These are phyloP conservation scores for Platypus cylindrus DNA, from an alignment of 2,888 invertebrate genomes.

Conservation along the genomic window DNA sequence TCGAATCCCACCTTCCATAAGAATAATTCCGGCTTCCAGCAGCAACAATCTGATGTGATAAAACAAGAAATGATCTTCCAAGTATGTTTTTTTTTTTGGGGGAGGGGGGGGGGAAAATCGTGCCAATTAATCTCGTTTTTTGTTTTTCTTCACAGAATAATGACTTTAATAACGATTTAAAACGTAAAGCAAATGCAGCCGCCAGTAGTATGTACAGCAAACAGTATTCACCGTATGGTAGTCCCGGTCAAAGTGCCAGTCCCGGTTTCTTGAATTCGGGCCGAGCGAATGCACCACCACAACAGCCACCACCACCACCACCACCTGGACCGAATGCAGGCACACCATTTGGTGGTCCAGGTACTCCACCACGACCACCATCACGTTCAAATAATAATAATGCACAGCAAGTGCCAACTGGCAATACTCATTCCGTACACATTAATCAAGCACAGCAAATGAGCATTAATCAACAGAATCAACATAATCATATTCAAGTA, in stretches of 20 bases:
- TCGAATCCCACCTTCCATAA: slow-evolving; percentile 34
- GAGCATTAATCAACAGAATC: slow-evolving; percentile 68
- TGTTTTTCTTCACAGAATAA: slow-evolving; percentile 21
- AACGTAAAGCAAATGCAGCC: slow-evolving; percentile 28
- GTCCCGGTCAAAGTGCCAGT: slow-evolving; percentile 48
- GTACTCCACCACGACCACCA: too few species aligned
- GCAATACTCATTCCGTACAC: too few species aligned
- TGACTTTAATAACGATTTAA: slow-evolving; percentile 35
- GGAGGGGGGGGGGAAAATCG: neutral
- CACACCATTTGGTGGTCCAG: slow-evolving; percentile 22
- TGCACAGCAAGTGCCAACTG: too few species aligned
- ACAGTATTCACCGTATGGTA: slow-evolving; percentile 54
- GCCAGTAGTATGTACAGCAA: slow-evolving; percentile 20
- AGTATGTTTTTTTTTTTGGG: slow-evolving; percentile 15
- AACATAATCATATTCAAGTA: slow-evolving; percentile 67
- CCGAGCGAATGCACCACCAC: slow-evolving; percentile 22
- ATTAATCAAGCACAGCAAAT: slow-evolving; percentile 82
- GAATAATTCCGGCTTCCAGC: slow-evolving; percentile 32
- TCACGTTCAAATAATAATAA: too few species aligned
- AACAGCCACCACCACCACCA: slow-evolving; percentile 37
- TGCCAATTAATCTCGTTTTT: neutral
- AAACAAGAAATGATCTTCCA: slow-evolving; percentile 42
- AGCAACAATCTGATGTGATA: slow-evolving; percentile 40
- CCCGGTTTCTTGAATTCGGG: slow-evolving; percentile 34
- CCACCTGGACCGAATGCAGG: slow-evolving; percentile 39